Percentiles rank a stretch among this genome's conserved stretches.
These are phyloP conservation scores for Camponotus floridanus DNA, from an alignment of 1,140 invertebrate species.

Conservation along the genomic window DNA sequence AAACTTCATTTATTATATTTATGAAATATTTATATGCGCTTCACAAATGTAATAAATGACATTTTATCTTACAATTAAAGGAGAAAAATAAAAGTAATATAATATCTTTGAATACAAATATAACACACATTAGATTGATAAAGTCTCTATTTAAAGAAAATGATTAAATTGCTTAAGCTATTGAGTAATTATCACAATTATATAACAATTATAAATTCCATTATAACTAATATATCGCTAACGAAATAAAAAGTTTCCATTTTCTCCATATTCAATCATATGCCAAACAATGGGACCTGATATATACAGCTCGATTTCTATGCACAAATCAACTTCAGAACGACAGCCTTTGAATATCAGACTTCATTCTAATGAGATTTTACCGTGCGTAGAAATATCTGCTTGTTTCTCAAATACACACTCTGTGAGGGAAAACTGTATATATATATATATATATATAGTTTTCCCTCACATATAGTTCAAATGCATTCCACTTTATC, in stretches of 20 bases:
- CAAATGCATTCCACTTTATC: not conserved
- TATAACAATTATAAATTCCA: not conserved
- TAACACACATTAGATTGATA: not conserved
- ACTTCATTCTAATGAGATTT: conserved; percentile 48
- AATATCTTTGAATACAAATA: not conserved
- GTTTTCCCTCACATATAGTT: too few species aligned
- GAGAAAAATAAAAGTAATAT: not conserved
- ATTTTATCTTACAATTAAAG: not conserved
- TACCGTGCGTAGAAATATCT: not conserved
- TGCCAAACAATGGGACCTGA: not conserved
- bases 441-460: not conserved
- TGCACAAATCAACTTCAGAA: conserved; percentile 24
- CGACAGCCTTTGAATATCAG: not conserved
- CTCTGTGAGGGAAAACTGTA: not conserved
- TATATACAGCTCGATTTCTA: not conserved
- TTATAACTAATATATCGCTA: not conserved
- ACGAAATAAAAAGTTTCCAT: not conserved
- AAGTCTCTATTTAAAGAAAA: not conserved
- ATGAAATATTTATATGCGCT: not conserved
- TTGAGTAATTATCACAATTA: not conserved
- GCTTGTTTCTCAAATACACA: not conserved
- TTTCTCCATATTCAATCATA: conserved; percentile 20
- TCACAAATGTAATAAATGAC: too few species aligned
- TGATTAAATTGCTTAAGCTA: not conserved
- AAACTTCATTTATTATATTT: too few species aligned